Conservation (phyloP, 2,797 vertebrate genomes). For the Dicrostonyx torquatus region DNA sequence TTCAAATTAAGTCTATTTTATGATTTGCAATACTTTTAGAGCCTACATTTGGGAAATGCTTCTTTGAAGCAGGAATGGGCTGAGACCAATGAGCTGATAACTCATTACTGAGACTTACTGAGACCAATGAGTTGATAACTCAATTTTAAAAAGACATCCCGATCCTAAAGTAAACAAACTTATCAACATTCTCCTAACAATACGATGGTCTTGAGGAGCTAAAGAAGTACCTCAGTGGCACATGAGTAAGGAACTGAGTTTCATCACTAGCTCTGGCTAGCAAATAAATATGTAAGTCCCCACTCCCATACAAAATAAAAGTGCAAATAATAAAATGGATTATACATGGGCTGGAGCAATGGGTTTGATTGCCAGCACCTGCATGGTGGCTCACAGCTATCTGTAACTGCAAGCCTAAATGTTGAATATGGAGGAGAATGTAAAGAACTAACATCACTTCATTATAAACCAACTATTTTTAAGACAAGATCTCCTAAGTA, state of each 20-base stretch:
- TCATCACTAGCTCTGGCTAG: not conserved
- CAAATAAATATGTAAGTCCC: not conserved
- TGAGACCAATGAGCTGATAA: not conserved
- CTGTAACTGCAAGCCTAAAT: not conserved
- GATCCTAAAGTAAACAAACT: conserved; percentile 51
- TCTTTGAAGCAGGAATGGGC: conserved; percentile 51
- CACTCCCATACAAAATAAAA: not conserved
- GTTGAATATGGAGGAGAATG: not conserved
- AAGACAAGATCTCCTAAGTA: too few relatives aligned
- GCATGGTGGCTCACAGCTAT: not conserved
- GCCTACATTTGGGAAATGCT: conserved; percentile 30
- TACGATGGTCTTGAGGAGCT: not conserved
- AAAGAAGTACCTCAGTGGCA: not conserved
- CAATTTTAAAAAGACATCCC: conserved; percentile 4
- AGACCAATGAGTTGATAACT: not conserved
- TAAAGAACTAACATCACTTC: conserved; percentile 8
- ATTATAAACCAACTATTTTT: conserved; percentile 10
- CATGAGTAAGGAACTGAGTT: not conserved
- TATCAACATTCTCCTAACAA: conserved; percentile 14
- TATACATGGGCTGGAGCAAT: not conserved
- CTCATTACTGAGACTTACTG: not conserved
- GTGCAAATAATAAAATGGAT: not conserved
- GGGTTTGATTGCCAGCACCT: not conserved
- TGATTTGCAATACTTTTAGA: conserved; percentile 45
- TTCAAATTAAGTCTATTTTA: conserved; percentile 56